phyloP scores from a whole-genome alignment of 2,113 vertebrate species.

The Seriola quinqueradiata region DNA sequence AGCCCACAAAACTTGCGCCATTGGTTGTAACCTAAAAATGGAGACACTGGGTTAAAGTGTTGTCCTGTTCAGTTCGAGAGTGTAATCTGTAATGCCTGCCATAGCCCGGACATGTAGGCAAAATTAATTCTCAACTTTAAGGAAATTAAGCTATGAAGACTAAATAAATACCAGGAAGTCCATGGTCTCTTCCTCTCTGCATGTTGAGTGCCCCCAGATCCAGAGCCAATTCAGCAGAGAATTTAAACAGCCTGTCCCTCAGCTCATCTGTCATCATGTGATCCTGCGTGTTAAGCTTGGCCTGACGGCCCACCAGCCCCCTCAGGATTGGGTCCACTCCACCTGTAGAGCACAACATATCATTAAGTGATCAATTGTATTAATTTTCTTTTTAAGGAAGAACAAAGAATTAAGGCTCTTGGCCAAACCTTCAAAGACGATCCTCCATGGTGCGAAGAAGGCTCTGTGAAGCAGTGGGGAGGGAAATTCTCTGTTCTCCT shows the following conservation, averaged over 20 bases:
- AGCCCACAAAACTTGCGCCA: conserved; percentile 81
- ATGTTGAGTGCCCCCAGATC: conserved; percentile 88
- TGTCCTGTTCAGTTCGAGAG: background rate
- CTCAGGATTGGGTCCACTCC: conserved; percentile 88
- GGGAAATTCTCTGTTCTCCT: conserved; percentile 65
- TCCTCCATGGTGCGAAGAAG: conserved; percentile 89
- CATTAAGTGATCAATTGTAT: background rate
- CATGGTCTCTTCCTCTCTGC: conserved; percentile 88
- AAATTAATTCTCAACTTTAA: background rate
- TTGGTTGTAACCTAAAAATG: conserved; percentile 77
- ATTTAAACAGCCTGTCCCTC: conserved; percentile 85
- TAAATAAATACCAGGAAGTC: conserved; percentile 83
- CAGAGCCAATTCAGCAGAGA: conserved; percentile 65
- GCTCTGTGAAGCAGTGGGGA: conserved; percentile 80
- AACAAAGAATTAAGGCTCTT: background rate
- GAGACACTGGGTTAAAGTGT: background rate
- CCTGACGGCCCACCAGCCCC: conserved; percentile 81
- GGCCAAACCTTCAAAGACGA: conserved; percentile 86
- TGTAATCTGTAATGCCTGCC: background rate
- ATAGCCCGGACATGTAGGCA: background rate
- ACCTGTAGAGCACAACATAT: conserved; percentile 70
- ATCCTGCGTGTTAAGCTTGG: conserved; percentile 87
- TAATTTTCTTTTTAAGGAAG: background rate
- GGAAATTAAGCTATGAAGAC: background rate
- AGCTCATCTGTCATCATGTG: conserved; percentile 86